phyloP scores from a whole-genome alignment of 2,113 vertebrate species.

The Ailurus styani region DNA sequence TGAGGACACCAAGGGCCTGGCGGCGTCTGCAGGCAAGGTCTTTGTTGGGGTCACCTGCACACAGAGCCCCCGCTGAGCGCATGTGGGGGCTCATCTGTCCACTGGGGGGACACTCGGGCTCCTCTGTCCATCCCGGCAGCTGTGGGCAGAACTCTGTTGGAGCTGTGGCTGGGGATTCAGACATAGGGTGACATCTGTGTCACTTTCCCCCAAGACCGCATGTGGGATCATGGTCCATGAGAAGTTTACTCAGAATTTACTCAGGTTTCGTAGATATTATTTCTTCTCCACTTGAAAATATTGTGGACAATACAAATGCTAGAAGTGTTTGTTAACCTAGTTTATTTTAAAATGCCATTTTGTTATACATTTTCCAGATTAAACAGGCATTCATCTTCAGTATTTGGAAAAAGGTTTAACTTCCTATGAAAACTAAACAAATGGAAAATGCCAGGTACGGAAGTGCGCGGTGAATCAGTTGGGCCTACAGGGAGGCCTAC shows the following conservation, averaged over 20 bases:
- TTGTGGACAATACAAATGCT: background rate
- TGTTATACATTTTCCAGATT: background rate
- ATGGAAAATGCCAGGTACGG: too few relatives aligned
- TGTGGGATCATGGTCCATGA: rapidly evolving
- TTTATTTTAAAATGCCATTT: background rate
- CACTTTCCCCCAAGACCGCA: too few relatives aligned
- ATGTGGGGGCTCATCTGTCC: too few relatives aligned
- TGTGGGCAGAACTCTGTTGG: background rate
- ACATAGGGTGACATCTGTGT: background rate
- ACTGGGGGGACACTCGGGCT: background rate
- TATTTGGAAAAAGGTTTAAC: background rate
- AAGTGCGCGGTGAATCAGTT: rapidly evolving
- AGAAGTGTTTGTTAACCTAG: background rate
- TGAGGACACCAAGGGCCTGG: background rate
- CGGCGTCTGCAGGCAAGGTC: background rate
- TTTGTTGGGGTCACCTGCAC: background rate
- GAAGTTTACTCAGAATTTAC: background rate
- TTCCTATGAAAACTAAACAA: background rate
- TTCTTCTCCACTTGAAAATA: background rate
- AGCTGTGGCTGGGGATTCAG: background rate
- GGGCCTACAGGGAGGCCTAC: too few relatives aligned
- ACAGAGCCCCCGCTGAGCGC: background rate
- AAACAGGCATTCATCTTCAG: background rate
- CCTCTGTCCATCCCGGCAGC: background rate
- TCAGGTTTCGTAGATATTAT: too few relatives aligned